These are phyloP conservation scores for Caenorhabditis sinica DNA, from an alignment of 2,888 invertebrate genomes.

Conservation along the genomic window DNA sequence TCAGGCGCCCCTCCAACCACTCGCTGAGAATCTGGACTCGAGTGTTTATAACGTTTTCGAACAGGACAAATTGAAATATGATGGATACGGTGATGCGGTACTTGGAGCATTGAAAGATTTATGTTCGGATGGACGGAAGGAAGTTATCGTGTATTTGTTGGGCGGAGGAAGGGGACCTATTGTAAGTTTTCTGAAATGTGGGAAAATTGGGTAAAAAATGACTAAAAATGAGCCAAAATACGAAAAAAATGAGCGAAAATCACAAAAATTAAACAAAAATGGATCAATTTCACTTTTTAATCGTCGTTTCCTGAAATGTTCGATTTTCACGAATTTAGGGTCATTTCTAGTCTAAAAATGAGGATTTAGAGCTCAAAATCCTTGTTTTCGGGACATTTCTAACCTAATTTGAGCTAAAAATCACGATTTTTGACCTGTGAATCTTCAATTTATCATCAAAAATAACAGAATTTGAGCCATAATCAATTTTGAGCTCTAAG, in stretches of 20 bases:
- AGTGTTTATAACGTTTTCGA: constrained; percentile 98
- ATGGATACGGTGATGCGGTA: constrained; percentile 71
- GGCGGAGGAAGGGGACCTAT: constrained; percentile 97
- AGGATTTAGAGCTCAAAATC: not conserved
- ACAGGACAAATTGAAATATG: constrained; percentile 96
- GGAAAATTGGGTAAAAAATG: constrained; percentile 72
- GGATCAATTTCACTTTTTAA: no score
- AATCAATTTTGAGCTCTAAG: no score
- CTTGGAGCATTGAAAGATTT: constrained; percentile 69
- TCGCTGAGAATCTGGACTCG: constrained; percentile 96
- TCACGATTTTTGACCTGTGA: no score
- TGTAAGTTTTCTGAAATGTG: constrained; percentile 85
- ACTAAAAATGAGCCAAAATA: not conserved
- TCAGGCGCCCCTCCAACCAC: constrained; percentile 90
- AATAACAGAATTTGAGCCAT: no score
- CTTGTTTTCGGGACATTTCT: no score
- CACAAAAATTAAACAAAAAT: not conserved
- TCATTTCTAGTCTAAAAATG: not conserved
- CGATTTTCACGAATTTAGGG: no score
- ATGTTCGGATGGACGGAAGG: constrained; percentile 48
- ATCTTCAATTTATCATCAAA: no score
- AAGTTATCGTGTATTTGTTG: constrained; percentile 90
- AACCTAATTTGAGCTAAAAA: no score
- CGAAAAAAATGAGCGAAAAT: no score
- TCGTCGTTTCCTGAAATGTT: no score